Percentiles rank a stretch among this genome's conserved stretches.
These are phyloP conservation scores for Harpegnathos saltator DNA, from an alignment of 1,140 invertebrate genomes.

Conservation along the genomic window DNA sequence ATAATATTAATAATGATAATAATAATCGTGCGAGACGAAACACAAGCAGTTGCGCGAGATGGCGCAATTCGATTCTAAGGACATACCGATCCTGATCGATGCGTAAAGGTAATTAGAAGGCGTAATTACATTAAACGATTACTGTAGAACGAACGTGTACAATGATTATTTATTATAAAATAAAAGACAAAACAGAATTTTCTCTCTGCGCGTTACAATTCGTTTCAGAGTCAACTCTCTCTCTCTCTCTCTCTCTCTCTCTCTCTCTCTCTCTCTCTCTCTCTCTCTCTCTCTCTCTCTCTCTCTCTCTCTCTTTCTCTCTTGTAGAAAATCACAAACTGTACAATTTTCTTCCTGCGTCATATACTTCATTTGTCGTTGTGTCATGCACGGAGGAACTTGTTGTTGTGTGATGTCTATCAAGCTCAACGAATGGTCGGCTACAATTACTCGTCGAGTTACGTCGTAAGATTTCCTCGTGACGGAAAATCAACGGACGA, in stretches of 20 bases:
- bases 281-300: too few relatives aligned
- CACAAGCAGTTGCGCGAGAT: neutral
- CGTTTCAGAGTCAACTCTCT: conserved; percentile 6
- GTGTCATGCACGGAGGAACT: conserved; percentile 13
- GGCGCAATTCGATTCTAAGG: conserved; percentile 14
- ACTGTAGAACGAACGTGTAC: conserved; percentile 53
- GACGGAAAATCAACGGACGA: neutral
- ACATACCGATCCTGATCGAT: neutral
- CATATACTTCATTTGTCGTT: conserved; percentile 30
- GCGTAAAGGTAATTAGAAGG: conserved; percentile 19
- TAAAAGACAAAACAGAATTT: conserved; percentile 54
- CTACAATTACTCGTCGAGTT: neutral
- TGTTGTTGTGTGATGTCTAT: neutral
- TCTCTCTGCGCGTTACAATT: conserved; percentile 35
- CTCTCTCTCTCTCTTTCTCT: too few relatives aligned
- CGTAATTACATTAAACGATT: conserved; percentile 38
- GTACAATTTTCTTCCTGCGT: conserved; percentile 44
- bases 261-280: too few relatives aligned
- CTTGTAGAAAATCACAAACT: conserved; percentile 49
- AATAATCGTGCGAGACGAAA: neutral
- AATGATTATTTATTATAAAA: conserved; percentile 71
- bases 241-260: too few relatives aligned
- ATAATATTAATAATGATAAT: neutral
- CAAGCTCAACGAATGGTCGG: neutral
- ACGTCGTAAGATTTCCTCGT: neutral